Conservation (phyloP, 2,888 invertebrate genomes). For the Netelia melanura region DNA sequence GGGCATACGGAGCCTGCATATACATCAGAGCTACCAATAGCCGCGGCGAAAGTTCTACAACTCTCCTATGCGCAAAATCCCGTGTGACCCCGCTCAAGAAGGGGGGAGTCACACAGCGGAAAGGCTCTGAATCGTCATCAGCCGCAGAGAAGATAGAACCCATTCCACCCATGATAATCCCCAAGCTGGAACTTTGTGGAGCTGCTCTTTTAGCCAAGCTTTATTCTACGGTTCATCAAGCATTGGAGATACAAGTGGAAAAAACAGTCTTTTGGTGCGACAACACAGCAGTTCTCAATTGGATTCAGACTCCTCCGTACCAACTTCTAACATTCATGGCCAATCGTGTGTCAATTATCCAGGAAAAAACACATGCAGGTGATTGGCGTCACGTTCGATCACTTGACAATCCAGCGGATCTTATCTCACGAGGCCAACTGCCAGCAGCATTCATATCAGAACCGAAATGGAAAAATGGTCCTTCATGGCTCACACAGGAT, state of each 20-base stretch:
- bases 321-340: constrained; percentile 46
- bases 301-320: constrained; percentile 42
- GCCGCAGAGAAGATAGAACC: neutral
- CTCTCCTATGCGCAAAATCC: neutral
- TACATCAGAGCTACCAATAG: too few species aligned
- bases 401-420: constrained; percentile 44
- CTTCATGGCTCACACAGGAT: constrained; percentile 31
- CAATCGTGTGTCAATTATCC: constrained; percentile 53
- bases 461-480: constrained; percentile 46
- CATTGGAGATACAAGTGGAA: neutral
- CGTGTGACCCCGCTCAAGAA: neutral
- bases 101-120: neutral
- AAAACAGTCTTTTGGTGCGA: constrained; percentile 49
- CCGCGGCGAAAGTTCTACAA: neutral
- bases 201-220: constrained; percentile 14
- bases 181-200: constrained; percentile 12
- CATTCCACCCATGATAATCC: constrained; percentile 39
- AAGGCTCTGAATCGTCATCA: constrained; percentile 1
- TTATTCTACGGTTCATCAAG: constrained; percentile 1
- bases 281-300: constrained; percentile 35
- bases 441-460: constrained; percentile 20
- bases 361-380: neutral
- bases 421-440: constrained; percentile 46
- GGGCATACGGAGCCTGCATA: too few species aligned
- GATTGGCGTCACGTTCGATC: constrained; percentile 52